Conservation (phyloP, 92 coral and sea anemone genomes). For the Meandrina meandrites region DNA sequence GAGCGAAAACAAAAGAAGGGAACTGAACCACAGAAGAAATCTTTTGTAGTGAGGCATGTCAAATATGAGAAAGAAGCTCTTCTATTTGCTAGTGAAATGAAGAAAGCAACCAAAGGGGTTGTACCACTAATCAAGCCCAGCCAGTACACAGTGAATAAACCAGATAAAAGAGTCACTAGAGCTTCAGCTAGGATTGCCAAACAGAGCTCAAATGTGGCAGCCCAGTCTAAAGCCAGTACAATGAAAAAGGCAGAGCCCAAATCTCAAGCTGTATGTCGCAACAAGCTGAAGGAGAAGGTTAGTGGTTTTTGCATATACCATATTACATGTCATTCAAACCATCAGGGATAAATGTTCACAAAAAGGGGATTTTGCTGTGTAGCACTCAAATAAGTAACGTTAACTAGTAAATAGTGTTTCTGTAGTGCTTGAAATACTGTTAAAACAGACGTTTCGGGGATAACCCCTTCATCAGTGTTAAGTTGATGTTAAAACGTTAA, state of each 20-base stretch:
- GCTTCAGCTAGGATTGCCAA: conserved; percentile 71
- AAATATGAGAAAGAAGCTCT: conserved; percentile 50
- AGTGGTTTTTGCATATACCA: no score
- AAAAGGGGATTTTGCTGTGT: no score
- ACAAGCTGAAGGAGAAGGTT: conserved; percentile 26
- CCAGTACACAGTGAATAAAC: conserved; percentile 14
- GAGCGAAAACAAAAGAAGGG: conserved; percentile 64
- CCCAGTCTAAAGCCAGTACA: background rate
- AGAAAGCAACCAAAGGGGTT: conserved; percentile 27
- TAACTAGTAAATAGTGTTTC: no score
- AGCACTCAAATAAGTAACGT: no score
- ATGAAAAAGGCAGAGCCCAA: conserved; percentile 28
- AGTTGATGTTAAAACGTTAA: no score
- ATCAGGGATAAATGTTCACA: no score
- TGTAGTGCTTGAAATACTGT: no score
- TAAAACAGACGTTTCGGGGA: no score
- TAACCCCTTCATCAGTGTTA: no score
- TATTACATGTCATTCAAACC: no score
- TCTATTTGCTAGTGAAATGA: conserved; percentile 19
- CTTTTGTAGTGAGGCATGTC: conserved; percentile 79
- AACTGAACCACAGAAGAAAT: conserved; percentile 56
- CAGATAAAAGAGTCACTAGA: conserved; percentile 57
- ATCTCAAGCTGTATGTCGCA: conserved; percentile 35
- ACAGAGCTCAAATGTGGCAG: background rate
- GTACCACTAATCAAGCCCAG: conserved; percentile 26